A percentile compares a stretch with the other conserved stretches of the same genome.
Conservation (phyloP, 2,888 invertebrate species). For the Periphyllus acericola region DNA sequence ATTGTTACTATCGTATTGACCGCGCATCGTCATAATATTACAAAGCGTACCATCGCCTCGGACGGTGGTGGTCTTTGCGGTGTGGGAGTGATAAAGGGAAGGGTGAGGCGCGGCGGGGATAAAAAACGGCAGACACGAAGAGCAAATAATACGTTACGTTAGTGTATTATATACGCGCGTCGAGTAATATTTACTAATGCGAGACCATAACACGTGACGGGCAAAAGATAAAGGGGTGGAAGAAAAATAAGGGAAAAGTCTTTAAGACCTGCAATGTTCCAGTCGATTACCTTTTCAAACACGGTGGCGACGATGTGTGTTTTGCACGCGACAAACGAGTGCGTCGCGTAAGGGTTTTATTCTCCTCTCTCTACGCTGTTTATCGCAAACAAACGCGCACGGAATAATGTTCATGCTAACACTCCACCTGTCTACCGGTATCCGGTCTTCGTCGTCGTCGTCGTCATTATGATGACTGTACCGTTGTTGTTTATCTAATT, state of each 20-base stretch:
- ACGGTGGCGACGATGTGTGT: not conserved
- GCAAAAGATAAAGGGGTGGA: not conserved
- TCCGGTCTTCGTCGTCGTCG: not conserved
- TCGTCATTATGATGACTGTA: conserved; percentile 2
- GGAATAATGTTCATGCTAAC: not conserved
- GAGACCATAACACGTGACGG: not conserved
- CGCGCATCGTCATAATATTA: not conserved
- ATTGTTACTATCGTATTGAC: not conserved
- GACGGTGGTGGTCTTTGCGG: too few relatives aligned
- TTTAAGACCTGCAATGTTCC: conserved; percentile 41
- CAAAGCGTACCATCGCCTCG: not conserved
- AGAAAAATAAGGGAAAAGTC: not conserved
- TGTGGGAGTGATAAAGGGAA: too few relatives aligned
- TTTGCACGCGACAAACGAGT: conserved; percentile 42
- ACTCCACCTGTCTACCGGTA: not conserved
- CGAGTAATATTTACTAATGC: conserved; percentile 21
- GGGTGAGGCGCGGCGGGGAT: too few relatives aligned
- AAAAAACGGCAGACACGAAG: not conserved
- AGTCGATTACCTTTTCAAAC: conserved; percentile 49
- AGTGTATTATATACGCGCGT: too few relatives aligned
- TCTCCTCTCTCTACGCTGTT: conserved; percentile 26
- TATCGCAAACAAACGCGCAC: conserved; percentile 31
- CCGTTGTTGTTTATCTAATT: conserved; percentile 1
- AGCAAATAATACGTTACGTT: not conserved
- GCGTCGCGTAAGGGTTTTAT: not conserved